Evolutionary conservation across 2,113 vertebrate species (phyloP), one percentile per base, ranked within the genome.

Genomic region (Chloroceryle aenea): DNA sequence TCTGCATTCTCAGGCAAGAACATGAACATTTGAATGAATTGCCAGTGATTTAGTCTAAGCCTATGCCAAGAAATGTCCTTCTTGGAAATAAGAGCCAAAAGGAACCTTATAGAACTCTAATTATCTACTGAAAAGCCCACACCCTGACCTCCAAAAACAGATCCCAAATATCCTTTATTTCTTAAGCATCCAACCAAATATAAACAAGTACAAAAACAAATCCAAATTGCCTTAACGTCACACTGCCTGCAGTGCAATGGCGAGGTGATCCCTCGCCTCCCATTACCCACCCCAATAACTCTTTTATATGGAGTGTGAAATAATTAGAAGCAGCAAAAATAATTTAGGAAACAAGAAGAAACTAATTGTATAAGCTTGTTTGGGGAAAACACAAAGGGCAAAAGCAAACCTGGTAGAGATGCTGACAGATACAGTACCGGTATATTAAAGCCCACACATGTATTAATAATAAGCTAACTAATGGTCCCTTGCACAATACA

Each of bases 241-340:
- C 61, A 71, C 53, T 97, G 96, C 95, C 97, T 38, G 56, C n/a
- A 88, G 94, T 80, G 94, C 95, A 95, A 94, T 78, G 48, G 68
- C 0, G 17, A 97, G 97, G 93, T 43, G 93, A 97, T 98, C 98
- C 98, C 97, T 95, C 2, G 97, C 67, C 94, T 98, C 97, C 96
- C 97, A 98, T 98, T 98, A 98, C 96, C 98, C 96, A 98, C 92
- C 97, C 97, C 97, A 98, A 98, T 98, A 98, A 98, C 97, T 98
- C 98, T 98, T 98, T 98, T 98, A 98, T 98, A 98, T 98, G 97
- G 97, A 98, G 98, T 98, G 98, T 98, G 98, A 98, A 98, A 98
- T 98, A 98, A 98, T 98, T 98, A 98, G 98, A 73, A 97, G 94
- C 95, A 97, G 96, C 97, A 98, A 98, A 98, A 98, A 98, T 98